Conservation (phyloP, 2,113 vertebrate genomes). For the Ceuthmochares aereus region DNA sequence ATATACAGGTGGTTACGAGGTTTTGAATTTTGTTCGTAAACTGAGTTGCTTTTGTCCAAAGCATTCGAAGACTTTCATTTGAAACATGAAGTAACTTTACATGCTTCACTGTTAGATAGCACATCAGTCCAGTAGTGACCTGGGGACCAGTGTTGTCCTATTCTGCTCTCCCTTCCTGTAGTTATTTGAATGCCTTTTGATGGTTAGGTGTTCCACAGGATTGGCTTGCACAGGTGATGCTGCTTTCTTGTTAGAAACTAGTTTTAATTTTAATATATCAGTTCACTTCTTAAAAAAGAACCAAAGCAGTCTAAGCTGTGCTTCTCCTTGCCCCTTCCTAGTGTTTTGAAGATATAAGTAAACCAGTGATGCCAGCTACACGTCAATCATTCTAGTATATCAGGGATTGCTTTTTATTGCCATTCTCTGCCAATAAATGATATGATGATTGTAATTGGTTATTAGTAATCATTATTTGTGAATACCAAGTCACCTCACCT, state of each 20-base stretch:
- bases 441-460: neutral
- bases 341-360: neutral
- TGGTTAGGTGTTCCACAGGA: neutral
- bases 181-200: neutral
- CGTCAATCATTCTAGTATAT: neutral
- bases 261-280: neutral
- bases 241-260: neutral
- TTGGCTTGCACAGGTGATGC: neutral
- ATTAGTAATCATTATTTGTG: neutral
- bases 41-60: neutral
- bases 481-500: neutral
- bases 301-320: accelerated
- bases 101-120: neutral
- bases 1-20: accelerated
- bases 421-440: neutral
- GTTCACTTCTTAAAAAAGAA: neutral
- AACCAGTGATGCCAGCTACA: neutral
- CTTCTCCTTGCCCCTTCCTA: neutral
- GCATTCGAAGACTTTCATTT: neutral
- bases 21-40: neutral
- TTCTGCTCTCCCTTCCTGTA: neutral
- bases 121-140: neutral
- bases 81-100: neutral
- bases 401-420: neutral
- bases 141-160: neutral